These are phyloP conservation scores for Lethenteron camtschaticum DNA, from an alignment of 2,113 vertebrate species.

Conservation along the genomic window DNA sequence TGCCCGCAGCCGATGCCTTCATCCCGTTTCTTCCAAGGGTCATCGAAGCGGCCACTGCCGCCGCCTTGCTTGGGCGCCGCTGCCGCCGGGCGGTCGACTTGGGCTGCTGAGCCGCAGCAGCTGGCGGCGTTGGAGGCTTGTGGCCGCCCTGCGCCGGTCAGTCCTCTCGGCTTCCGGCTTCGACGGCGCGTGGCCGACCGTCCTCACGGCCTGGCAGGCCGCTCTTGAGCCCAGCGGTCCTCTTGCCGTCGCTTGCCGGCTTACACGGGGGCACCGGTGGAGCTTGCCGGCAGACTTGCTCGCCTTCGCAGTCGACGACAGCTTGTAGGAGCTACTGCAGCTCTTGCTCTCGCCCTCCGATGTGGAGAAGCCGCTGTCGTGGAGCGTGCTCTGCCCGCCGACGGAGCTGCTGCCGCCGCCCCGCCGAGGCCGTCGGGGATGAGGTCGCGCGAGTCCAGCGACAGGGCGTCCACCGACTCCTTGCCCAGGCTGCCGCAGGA, in stretches of 20 bases:
- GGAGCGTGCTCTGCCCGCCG: slow-evolving; percentile 15
- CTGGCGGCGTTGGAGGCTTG: too few species aligned
- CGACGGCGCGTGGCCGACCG: too few species aligned
- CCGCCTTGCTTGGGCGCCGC: slow-evolving; percentile 18
- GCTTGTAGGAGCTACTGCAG: not conserved
- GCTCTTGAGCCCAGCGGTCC: too few species aligned
- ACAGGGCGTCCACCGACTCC: slow-evolving; percentile 44
- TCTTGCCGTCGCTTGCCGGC: too few species aligned
- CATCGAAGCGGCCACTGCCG: slow-evolving; percentile 46
- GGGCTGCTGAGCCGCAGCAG: slow-evolving; percentile 7
- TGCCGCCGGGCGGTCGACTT: slow-evolving; percentile 24
- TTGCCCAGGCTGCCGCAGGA: slow-evolving; percentile 58
- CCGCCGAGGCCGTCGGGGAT: slow-evolving; percentile 18
- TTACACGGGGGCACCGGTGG: too few species aligned
- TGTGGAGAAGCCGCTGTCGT: slow-evolving; percentile 3
- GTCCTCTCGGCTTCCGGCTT: too few species aligned
- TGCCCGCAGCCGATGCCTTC: slow-evolving; percentile 12
- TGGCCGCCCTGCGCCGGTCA: too few species aligned
- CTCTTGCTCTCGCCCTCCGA: not conserved
- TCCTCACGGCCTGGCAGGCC: too few species aligned
- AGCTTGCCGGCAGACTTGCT: not conserved
- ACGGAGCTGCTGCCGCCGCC: slow-evolving; percentile 19
- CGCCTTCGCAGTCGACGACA: not conserved
- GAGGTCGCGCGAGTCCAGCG: slow-evolving; percentile 15
- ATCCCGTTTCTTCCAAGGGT: slow-evolving; percentile 80